phyloP scores from a whole-genome alignment of 2,797 vertebrate genomes.

The Cynopterus sphinx region DNA sequence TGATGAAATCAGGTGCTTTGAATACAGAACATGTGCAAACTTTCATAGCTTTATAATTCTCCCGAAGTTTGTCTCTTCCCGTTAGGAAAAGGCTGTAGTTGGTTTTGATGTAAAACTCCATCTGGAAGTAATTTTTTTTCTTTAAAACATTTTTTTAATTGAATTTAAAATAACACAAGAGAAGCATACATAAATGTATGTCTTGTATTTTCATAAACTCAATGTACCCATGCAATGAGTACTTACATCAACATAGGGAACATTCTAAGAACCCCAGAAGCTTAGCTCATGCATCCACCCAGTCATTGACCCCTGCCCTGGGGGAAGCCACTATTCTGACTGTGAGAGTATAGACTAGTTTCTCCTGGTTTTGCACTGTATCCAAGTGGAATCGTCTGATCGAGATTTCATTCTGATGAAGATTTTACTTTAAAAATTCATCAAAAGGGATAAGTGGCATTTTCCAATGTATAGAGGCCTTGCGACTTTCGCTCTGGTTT shows the following conservation, averaged over 20 bases:
- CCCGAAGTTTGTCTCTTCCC: not conserved
- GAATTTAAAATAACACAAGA: not conserved
- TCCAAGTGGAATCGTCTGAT: not conserved
- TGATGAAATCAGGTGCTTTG: slow-evolving; percentile 63
- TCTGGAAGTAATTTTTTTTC: not conserved
- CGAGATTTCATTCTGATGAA: not conserved
- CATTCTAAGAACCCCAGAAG: not conserved
- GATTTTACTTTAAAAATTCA: slow-evolving; percentile 53
- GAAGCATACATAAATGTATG: not conserved
- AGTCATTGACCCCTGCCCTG: not conserved
- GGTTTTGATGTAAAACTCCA: not conserved
- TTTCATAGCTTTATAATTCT: not conserved
- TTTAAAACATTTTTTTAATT: not conserved
- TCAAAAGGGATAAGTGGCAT: slow-evolving; percentile 45
- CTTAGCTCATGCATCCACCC: not conserved
- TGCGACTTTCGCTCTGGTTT: not conserved
- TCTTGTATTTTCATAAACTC: not conserved
- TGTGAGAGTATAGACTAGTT: not conserved
- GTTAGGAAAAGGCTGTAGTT: not conserved
- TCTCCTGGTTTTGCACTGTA: not conserved
- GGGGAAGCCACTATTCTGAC: not conserved
- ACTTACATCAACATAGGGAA: not conserved
- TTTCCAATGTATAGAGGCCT: slow-evolving; percentile 42
- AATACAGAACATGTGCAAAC: slow-evolving; percentile 58
- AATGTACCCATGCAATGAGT: not conserved